Conservation (phyloP, 2,113 vertebrate genomes). For the Dasyornis broadbenti region DNA sequence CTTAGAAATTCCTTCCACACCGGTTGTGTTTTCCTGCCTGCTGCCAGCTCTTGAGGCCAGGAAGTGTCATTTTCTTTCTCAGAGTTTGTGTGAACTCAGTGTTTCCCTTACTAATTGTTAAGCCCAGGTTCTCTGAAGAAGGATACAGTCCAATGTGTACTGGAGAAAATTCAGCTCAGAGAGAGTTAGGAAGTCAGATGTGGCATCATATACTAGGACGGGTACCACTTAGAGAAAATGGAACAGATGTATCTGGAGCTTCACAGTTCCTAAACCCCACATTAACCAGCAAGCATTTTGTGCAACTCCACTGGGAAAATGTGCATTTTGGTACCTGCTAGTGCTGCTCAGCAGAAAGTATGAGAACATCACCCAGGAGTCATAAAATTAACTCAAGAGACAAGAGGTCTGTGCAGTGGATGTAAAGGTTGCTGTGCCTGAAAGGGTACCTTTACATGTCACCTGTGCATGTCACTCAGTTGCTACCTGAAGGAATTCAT, state of each 20-base stretch:
- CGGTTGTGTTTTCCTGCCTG: not conserved
- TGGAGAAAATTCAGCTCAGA: not conserved
- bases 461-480: not conserved
- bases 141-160: not conserved
- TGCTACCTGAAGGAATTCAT: not conserved
- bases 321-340: not conserved
- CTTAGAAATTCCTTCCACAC: not conserved
- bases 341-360: not conserved
- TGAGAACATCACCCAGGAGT: not conserved
- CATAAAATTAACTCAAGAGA: not conserved
- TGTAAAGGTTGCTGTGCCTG: not conserved
- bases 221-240: not conserved
- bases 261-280: not conserved
- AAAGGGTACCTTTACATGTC: not conserved
- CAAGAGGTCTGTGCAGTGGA: not conserved
- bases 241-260: not conserved
- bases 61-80: not conserved
- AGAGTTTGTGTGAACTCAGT: not conserved
- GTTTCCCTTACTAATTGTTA: not conserved
- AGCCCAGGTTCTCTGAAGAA: not conserved
- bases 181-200: not conserved
- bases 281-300: not conserved
- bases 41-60: not conserved
- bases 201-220: rapidly evolving
- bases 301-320: not conserved